Evolutionary conservation across 1,140 invertebrate genomes (phyloP).

Genomic region (Riptortus pedestris): DNA sequence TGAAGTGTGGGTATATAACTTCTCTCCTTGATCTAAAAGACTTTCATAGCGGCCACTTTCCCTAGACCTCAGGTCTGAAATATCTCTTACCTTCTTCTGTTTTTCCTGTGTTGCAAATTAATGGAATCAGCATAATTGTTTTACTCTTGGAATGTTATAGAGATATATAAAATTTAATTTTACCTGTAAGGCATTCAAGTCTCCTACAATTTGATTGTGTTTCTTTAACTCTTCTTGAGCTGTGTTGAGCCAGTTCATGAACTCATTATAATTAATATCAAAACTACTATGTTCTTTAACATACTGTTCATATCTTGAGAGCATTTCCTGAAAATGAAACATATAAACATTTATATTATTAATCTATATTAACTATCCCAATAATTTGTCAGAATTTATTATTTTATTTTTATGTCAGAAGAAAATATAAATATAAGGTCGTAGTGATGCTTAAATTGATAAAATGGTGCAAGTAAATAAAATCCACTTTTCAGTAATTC

Average conservation of each 20-base stretch:
- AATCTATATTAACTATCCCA: neutral
- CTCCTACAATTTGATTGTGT: constrained; percentile 75
- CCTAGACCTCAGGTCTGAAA: constrained; percentile 68
- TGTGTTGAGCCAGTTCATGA: constrained; percentile 60
- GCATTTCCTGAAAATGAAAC: constrained; percentile 45
- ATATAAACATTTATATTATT: constrained; percentile 12
- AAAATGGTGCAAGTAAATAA: too few species aligned
- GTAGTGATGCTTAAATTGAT: too few species aligned
- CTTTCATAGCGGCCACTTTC: constrained; percentile 74
- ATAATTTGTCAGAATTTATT: too few species aligned
- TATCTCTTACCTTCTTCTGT: constrained; percentile 68
- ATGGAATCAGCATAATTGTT: too few species aligned
- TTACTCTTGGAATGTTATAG: neutral
- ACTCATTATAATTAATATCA: constrained; percentile 63
- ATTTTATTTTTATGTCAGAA: too few species aligned
- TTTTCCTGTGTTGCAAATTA: constrained; percentile 55
- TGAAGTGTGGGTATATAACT: constrained; percentile 82
- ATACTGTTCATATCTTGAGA: constrained; percentile 67
- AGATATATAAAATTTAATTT: neutral
- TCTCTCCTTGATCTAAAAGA: constrained; percentile 79
- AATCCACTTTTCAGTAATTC: too few species aligned
- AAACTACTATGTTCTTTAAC: constrained; percentile 76
- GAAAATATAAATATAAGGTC: too few species aligned
- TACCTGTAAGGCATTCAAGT: constrained; percentile 61
- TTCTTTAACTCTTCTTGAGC: constrained; percentile 61